A percentile compares a stretch with the other conserved stretches of the same genome.
These are phyloP conservation scores for Amblyornis subalaris DNA, from an alignment of 2,113 vertebrate species.

Conservation along the genomic window DNA sequence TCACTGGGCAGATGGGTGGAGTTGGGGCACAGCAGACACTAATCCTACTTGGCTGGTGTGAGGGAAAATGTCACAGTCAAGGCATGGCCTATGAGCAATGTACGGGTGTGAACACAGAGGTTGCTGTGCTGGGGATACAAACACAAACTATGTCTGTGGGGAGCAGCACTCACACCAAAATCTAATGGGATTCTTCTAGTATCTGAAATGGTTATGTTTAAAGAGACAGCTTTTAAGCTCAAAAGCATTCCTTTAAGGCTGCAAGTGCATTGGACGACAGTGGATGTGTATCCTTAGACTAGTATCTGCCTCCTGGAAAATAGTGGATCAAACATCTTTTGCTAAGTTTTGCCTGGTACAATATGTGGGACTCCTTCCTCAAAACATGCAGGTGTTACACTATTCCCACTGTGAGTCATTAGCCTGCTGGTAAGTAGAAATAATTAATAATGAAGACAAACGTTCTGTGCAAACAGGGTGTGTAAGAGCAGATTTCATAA, in stretches of 20 bases:
- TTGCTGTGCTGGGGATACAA: not conserved
- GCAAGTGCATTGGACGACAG: not conserved
- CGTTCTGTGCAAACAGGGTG: not conserved
- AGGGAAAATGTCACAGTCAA: not conserved
- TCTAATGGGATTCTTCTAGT: not conserved
- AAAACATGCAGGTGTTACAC: not conserved
- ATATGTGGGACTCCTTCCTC: not conserved
- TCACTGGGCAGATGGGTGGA: not conserved
- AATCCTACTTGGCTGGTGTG: accelerated
- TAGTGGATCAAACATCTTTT: not conserved
- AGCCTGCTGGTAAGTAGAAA: not conserved
- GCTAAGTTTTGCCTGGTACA: not conserved
- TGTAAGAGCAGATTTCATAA: not conserved
- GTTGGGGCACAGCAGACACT: not conserved
- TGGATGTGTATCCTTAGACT: not conserved
- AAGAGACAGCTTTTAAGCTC: not conserved
- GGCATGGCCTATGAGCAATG: accelerated
- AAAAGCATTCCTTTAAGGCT: not conserved
- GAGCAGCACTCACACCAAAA: not conserved
- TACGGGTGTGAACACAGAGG: accelerated
- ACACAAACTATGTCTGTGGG: not conserved
- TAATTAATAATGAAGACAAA: not conserved
- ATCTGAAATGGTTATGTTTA: not conserved
- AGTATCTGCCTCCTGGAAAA: not conserved
- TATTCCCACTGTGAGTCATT: not conserved